phyloP scores from a whole-genome alignment of 1,140 invertebrate species.

The Nasonia vitripennis region DNA sequence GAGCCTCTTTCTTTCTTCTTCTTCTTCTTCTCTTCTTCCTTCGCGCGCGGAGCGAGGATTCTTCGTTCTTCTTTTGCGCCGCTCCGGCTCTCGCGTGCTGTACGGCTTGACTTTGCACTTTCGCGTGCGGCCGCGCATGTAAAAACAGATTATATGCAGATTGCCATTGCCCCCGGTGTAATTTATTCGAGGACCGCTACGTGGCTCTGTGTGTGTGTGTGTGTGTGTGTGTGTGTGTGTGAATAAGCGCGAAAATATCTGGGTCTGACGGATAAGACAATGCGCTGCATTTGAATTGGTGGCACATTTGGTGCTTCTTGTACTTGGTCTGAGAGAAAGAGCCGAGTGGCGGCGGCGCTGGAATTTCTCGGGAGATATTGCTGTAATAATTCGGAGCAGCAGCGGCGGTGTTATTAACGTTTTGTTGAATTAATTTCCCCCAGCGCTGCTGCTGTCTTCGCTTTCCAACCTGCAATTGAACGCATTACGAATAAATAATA shows the following conservation, averaged over 20 bases:
- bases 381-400: not conserved
- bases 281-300: no score
- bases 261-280: no score
- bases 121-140: not conserved
- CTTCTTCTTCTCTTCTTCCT: not conserved
- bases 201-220: no score
- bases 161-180: not conserved
- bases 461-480: not conserved
- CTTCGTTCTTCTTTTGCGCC: conserved; percentile 2
- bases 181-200: not conserved
- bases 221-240: no score
- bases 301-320: no score
- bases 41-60: not conserved
- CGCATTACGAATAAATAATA: conserved; percentile 11
- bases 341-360: no score
- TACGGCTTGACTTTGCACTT: conserved; percentile 20
- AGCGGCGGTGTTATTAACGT: conserved; percentile 2
- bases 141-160: not conserved
- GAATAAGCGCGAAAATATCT: no score
- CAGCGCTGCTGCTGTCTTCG: not conserved
- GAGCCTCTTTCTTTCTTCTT: not conserved
- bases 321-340: not conserved
- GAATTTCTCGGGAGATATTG: not conserved
- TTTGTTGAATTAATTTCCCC: conserved; percentile 4
- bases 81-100: not conserved